Conservation (phyloP, 2,113 vertebrate species). For the Pseudorasbora parva region DNA sequence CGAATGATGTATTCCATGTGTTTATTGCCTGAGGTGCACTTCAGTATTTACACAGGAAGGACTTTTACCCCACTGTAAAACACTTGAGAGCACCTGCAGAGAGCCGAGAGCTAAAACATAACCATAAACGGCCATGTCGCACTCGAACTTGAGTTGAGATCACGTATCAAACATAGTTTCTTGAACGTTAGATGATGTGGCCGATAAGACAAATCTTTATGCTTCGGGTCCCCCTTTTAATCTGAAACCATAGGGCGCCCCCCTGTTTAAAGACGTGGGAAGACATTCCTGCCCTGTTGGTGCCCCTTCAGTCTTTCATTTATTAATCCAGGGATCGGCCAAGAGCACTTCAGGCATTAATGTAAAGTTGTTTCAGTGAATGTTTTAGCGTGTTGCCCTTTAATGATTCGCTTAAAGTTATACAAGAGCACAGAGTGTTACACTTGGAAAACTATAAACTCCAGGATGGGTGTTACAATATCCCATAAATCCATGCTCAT, state of each 20-base stretch:
- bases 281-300: neutral
- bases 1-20: conserved; percentile 25
- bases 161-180: neutral
- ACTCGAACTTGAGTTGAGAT: neutral
- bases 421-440: conserved; percentile 37
- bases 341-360: conserved; percentile 9
- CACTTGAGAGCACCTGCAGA: conserved; percentile 25
- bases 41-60: conserved; percentile 28
- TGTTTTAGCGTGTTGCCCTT: neutral
- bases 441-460: conserved; percentile 22
- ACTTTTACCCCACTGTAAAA: conserved; percentile 48
- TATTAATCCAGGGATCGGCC: neutral
- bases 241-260: neutral
- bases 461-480: conserved; percentile 32
- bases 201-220: neutral
- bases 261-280: neutral
- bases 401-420: conserved; percentile 4
- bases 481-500: conserved; percentile 40
- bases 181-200: neutral
- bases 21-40: conserved; percentile 38
- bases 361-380: neutral
- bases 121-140: conserved; percentile 7
- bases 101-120: conserved; percentile 13
- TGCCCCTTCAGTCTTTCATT: conserved; percentile 17
- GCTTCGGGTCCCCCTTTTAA: neutral